Evolutionary conservation across 2,888 invertebrate species (phyloP).

Genomic region (Coelogynopora nodosa): DNA sequence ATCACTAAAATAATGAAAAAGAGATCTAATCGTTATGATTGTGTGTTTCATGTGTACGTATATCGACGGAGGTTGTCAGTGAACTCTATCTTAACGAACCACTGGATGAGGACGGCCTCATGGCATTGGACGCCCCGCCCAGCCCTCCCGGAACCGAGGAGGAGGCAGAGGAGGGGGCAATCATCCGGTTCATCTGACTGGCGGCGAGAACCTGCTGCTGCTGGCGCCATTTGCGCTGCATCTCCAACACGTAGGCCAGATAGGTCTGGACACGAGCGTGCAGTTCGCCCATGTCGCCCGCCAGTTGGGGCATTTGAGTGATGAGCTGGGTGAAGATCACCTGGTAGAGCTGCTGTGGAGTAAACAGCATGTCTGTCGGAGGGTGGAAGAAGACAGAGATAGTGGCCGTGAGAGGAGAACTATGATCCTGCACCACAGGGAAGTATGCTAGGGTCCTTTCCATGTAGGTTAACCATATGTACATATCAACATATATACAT

Average conservation of each 20-base stretch:
- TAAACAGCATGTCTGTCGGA: background rate
- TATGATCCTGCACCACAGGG: no score
- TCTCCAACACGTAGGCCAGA: constrained; percentile 6
- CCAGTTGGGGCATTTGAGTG: background rate
- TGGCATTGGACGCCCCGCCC: no score
- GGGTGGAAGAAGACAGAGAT: background rate
- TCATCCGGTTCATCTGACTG: background rate
- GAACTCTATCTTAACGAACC: no score
- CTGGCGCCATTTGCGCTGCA: background rate
- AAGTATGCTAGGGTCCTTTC: no score
- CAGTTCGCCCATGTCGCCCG: background rate
- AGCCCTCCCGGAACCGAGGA: background rate
- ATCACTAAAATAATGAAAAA: no score
- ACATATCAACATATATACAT: no score
- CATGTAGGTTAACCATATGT: no score
- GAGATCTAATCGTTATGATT: no score
- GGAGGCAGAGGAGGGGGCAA: background rate
- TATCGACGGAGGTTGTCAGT: no score
- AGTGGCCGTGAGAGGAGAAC: background rate
- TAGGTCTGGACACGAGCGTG: constrained; percentile 7
- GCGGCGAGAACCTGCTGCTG: background rate
- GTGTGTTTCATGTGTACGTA: no score
- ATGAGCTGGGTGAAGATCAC: background rate
- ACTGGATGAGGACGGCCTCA: no score
- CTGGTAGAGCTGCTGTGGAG: background rate